Evolutionary conservation across 2,888 invertebrate species (phyloP), one percentile per base, ranked within the genome.

Genomic region (Drosophila fungiperda): DNA sequence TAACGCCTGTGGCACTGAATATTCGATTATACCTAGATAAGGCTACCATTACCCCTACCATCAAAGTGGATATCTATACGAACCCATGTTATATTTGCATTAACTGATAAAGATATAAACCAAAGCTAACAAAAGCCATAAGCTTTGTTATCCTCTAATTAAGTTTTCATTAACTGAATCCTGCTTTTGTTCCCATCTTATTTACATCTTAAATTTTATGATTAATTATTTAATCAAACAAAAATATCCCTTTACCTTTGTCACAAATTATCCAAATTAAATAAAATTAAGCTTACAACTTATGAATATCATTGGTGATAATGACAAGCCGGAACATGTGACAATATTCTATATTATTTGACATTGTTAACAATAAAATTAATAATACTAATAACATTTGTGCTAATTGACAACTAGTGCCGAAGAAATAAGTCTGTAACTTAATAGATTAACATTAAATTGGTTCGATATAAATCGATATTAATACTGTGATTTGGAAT

Each of bases 1-100:
- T 52, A 45, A 40, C 38, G 50, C 71, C 68, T 23, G 60, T 20
- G 76, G 63, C 73, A 54, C 62, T 65, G 65, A 76, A 69, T 70
- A 81, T 87, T 75, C 75, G 73, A 85, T 85, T 87, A 82, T 61
- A 49, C 57, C 11, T 53, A 85, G 82, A 82, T 84, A 85, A 74
- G 57, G 33, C 33, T 52, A 26, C 59, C 26, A 70, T 67, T 70
- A 78, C 65, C 32, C 69, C 68, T 54, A 35, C 68, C 78, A 23
- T 50, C 0, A 9, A 0, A 17, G 15, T 20, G 1, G n/a, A 52
- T 32, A n/a, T 12, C 12, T 26, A 15, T 23, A 17, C 6, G 3
- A 17, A 35, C n/a, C 40, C 15, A 83, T 78, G 74, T 73, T 83
- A 66, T 59, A 78, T 71, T 63, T 79, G 79, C 57, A 84, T 84